Base-by-base conservation (phyloP, 2,797 vertebrate genomes). In the Mastacembelus armatus region DNA sequence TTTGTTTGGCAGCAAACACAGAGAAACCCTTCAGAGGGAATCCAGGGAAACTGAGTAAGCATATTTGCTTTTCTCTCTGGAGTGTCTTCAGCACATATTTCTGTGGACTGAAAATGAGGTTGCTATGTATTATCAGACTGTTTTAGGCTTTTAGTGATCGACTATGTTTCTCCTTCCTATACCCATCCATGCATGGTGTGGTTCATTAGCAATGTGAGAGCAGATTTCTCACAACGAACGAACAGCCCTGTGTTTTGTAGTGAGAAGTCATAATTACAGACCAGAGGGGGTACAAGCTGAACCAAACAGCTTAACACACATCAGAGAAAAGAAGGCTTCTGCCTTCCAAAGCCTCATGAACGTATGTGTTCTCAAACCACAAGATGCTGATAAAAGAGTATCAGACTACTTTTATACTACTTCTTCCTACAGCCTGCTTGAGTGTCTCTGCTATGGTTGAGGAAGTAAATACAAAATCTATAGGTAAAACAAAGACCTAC, bases 41-140 rank as follows among this genome's bases (percentile, higher is more conserved):
- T 92, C 66, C 90, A 69, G 66, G 78, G 77, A 84, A 92, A 92
- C 88, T 88, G 90, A 91, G 62, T 77, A 63, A 65, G 89, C 60
- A 74, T 57, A 73, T 88, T 74, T 79, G 69, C 68, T 62, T 67
- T 54, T 29, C 55, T 79, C 74, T 71, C 69, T 43, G 22, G 66
- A 71, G 78, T 30, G 66, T 69, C 51, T 61, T 66, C 36, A 45
- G 56, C 27, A n/a, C n/a, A 57, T 6, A 40, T 4, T 35, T 33
- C 24, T 27, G 60, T 40, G 55, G 27, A 18, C 62, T 35, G 40
- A 61, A 43, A 60, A 64, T 35, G 52, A 76, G 56, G 29, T 66
- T 60, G 63, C 52, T 30, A 30, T n/a, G 36, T 29, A 26, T 76
- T 68, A 79, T 56, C 39, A 36, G 26, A 43, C 48, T 55, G 48